Evolutionary conservation across 2,113 vertebrate species (phyloP), one percentile per base, ranked within the genome.

Genomic region (Limnothrissa miodon): DNA sequence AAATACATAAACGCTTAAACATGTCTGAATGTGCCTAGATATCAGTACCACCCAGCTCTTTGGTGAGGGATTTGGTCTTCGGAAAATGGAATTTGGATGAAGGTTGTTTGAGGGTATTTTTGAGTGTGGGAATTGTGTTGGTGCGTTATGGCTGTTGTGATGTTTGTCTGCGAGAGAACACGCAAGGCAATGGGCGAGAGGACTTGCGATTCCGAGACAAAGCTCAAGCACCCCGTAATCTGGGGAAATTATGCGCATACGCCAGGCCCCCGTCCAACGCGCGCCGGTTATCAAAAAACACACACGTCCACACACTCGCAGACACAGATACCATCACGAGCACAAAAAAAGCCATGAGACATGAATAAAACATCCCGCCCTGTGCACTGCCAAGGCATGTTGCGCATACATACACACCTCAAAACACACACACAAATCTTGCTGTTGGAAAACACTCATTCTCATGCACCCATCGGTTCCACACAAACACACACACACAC

Each of bases 251-350:
- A 74, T 74, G 66, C 66, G 66, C 66, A 74, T 74, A 74, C 29
- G 29, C 29, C 66, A 39, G 66, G 66, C 66, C 66, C n/a, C 66
- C 78, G 89, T 85, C 88, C 79, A 84, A 83, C 78, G 62, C 86
- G 78, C n/a, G 0, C 13, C 29, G 51, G 45, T 80, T 85, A 82
- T 86, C 90, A 90, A 86, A 25, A 74, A 89, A 92, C 91, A 91
- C 59, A 48, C 46, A 80, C 62, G 10, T 66, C 39, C 42, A 70
- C 62, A 82, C 81, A 82, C 62, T 78, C 62, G 23, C 62, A 82
- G 13, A 46, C 81, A 74, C 23, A 74, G 44, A 48, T 74, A 48
- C 42, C 45, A 44, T 48, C 44, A 39, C n/a, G 23, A 21, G 82
- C 82, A 87, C 83, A 44, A 86, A 86, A 86, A 29, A 81, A 56